Base-by-base conservation (phyloP, 2,113 vertebrate species). In the Callaeas wilsoni region DNA sequence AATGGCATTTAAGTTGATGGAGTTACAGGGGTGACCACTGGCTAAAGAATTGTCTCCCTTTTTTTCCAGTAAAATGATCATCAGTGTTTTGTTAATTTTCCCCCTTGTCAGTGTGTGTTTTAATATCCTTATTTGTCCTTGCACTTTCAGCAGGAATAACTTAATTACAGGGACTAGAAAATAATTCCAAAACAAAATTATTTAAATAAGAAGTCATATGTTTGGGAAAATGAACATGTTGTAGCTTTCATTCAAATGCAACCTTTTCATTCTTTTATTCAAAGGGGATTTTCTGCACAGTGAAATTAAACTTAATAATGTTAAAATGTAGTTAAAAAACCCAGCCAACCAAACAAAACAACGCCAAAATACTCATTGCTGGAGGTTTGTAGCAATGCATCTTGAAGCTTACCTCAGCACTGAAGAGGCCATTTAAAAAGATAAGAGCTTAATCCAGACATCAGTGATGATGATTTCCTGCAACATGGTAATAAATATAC, bases 401-500 rank as follows among this genome's bases (percentile, higher is more conserved):
- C 95, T 97, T 93, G 80, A 96, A 87, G 52, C 96, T 95, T 90
- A 87, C 83, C 65, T 96, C 78, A 55, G 75, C 37, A 18, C 47
- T 81, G 57, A 97, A 89, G 80, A 79, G 81, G 60, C 74, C 70
- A 52, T 97, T 97, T 95, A 88, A 96, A 96, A 97, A 97, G 76
- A 78, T 84, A 93, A 96, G 90, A 97, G 81, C 94, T 97, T 96
- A 97, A 97, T 94, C 94, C 90, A 97, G 96, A 94, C 78, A 94
- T 96, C 84, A 87, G 10, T 52, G 77, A 68, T 91, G 94, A 94
- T 94, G 35, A 96, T 97, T 96, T 94, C 91, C 76, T 98, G 90
- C 97, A 87, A 62, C 84, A 42, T 52, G 83, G 93, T 97, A 97
- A 98, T 97, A 98, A 98, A 98, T 97, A 95, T 76, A 64, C 85